Evolutionary conservation across 2,797 vertebrate genomes (phyloP).

Genomic region (Crocidura indochinensis): DNA sequence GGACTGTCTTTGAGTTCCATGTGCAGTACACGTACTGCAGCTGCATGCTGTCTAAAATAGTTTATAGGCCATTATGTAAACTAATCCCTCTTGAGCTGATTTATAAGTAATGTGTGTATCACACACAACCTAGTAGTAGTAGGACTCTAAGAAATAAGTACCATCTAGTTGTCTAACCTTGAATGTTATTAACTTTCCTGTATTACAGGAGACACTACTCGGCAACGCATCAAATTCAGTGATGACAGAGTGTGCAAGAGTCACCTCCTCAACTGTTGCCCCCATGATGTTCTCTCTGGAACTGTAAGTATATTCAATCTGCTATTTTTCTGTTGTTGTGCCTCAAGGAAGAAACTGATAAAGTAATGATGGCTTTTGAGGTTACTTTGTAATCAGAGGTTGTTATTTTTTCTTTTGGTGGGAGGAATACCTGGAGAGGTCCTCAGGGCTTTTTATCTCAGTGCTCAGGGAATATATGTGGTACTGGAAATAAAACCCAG

Average conservation of each 20-base stretch:
- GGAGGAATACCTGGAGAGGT: too few species aligned
- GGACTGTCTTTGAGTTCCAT: constrained; percentile 82
- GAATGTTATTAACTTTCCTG: constrained; percentile 88
- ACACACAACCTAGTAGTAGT: constrained; percentile 79
- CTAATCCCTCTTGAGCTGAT: constrained; percentile 80
- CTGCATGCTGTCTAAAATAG: constrained; percentile 85
- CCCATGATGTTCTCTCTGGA: constrained; percentile 98
- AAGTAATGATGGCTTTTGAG: constrained; percentile 40
- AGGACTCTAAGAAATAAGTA: constrained; percentile 71
- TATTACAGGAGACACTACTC: constrained; percentile 96
- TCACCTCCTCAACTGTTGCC: constrained; percentile 99
- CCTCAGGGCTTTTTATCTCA: too few species aligned
- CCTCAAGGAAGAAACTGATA: constrained; percentile 42
- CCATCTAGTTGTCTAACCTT: constrained; percentile 85
- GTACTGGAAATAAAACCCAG: too few species aligned
- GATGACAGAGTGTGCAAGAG: constrained; percentile 99
- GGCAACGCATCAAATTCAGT: constrained; percentile 98
- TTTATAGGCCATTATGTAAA: constrained; percentile 73
- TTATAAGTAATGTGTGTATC: constrained; percentile 74
- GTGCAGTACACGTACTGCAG: constrained; percentile 80
- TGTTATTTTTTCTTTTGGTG: background rate
- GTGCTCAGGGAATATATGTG: too few species aligned
- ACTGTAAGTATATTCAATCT: constrained; percentile 93
- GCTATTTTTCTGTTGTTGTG: constrained; percentile 63
- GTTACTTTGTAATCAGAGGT: background rate